Evolutionary conservation across 2,888 invertebrate genomes (phyloP).

Genomic region (Geotrupes spiniger): DNA sequence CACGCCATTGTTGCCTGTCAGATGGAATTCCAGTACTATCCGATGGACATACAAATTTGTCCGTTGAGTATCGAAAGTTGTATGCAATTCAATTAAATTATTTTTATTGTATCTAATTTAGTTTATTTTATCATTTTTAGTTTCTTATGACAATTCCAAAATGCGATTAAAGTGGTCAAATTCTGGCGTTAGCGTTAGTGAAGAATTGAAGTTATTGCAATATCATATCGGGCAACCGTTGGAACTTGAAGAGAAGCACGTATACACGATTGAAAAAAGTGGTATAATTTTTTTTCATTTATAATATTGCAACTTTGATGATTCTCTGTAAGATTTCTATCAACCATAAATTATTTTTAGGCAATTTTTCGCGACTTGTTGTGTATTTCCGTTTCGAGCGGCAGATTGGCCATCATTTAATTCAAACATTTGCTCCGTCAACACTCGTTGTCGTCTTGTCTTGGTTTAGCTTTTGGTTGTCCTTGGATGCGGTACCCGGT

Average conservation of each 20-base stretch:
- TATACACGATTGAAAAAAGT: conserved; percentile 74
- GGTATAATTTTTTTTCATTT: conserved; percentile 55
- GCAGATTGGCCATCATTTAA: conserved; percentile 80
- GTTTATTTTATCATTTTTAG: conserved; percentile 52
- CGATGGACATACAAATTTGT: conserved; percentile 83
- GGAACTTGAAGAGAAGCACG: conserved; percentile 67
- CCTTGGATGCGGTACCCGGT: conserved; percentile 80
- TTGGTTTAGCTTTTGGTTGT: conserved; percentile 87
- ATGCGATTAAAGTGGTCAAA: conserved; percentile 73
- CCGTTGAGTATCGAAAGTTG: conserved; percentile 83
- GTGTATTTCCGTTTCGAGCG: conserved; percentile 79
- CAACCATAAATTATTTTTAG: conserved; percentile 43
- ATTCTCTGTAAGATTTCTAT: not conserved
- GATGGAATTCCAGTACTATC: conserved; percentile 84
- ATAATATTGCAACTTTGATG: not conserved
- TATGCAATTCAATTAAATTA: conserved; percentile 51
- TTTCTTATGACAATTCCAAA: conserved; percentile 77
- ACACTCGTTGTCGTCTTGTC: conserved; percentile 78
- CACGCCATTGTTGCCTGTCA: conserved; percentile 83
- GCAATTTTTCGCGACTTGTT: conserved; percentile 74
- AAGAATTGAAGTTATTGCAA: conserved; percentile 75
- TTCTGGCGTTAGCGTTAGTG: conserved; percentile 73
- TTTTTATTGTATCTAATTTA: not conserved
- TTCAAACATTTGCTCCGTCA: conserved; percentile 83
- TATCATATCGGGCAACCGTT: conserved; percentile 74